Base-by-base conservation (phyloP, 2,797 vertebrate genomes). In the Fringilla coelebs region DNA sequence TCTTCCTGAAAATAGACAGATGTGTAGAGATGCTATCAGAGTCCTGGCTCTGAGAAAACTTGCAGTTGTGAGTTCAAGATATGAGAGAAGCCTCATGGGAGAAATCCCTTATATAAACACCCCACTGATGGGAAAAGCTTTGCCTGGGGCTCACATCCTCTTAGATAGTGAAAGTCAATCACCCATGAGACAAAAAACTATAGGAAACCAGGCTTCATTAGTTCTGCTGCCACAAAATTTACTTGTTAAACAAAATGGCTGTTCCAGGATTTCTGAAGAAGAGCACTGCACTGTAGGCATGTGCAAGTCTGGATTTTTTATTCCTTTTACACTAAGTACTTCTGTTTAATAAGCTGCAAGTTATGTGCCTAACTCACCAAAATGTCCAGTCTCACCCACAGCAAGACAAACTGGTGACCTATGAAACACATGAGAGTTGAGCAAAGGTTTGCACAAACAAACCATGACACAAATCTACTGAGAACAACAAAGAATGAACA, bases 131-230 rank as follows among this genome's bases (percentile, higher is more conserved):
- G 95, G 95, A 96, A 96, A 96, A 96, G 83, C 91, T 95, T 91
- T 78, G 95, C 95, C 95, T 82, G 91, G 73, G 90, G 93, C 95
- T 96, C 94, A 95, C 95, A 96, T 96, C 95, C 96, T 96, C 88
- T 94, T 86, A 95, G 96, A 96, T 84, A 94, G 91, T 57, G 85
- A 88, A 96, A 96, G 94, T 93, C 95, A 96, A 88, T 95, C 95
- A 96, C 83, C 95, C 96, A 91, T 94, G 94, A 96, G 94, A 96
- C 90, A 95, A 84, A 95, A 94, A 94, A 48, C n/a, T 74, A 88
- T 96, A 96, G 94, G 85, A 94, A 96, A 88, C 72, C 48, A 89
- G 85, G 74, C 85, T 88, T 93, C 95, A 92, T 96, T 96, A 93
- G 49, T 68, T 89, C 82, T 93, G 88, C 90, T 91, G 65, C 79